phyloP scores from a whole-genome alignment of 2,797 vertebrate genomes.

The Kryptopterus vitreolus region DNA sequence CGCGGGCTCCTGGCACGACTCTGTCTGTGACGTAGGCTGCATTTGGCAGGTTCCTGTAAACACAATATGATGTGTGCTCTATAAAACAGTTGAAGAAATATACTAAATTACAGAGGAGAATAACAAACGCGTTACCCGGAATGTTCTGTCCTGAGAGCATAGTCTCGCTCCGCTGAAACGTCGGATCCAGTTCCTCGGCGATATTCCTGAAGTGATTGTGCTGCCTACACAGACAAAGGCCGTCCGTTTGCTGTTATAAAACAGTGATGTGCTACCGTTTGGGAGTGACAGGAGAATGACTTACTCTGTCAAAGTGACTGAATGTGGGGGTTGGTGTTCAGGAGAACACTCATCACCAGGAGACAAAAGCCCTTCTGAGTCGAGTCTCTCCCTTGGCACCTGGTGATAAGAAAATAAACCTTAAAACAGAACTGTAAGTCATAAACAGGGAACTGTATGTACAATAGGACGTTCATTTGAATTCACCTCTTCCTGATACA shows the following conservation, averaged over 20 bases:
- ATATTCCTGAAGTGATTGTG: constrained; percentile 69
- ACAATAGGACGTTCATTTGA: background rate
- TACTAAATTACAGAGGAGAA: background rate
- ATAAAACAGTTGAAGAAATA: background rate
- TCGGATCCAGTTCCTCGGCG: constrained; percentile 78
- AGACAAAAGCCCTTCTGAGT: constrained; percentile 74
- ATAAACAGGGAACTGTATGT: background rate
- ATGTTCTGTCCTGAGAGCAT: constrained; percentile 39
- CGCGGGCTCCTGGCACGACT: constrained; percentile 66
- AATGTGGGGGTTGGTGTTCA: constrained; percentile 66
- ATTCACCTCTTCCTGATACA: background rate
- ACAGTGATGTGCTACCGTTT: background rate
- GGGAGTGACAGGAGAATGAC: background rate
- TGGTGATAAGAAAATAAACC: constrained; percentile 30
- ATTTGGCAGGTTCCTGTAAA: constrained; percentile 52
- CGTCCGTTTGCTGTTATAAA: background rate
- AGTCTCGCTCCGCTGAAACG: constrained; percentile 69
- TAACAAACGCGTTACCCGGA: constrained; percentile 56
- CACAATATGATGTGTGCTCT: background rate
- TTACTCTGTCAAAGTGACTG: constrained; percentile 62
- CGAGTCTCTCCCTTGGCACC: constrained; percentile 70
- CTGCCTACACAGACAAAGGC: constrained; percentile 58
- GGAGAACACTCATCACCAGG: constrained; percentile 69
- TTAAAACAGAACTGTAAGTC: background rate
- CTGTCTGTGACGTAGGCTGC: constrained; percentile 50